phyloP scores from a whole-genome alignment of 2,888 invertebrate genomes.

The Drosophila mettleri region DNA sequence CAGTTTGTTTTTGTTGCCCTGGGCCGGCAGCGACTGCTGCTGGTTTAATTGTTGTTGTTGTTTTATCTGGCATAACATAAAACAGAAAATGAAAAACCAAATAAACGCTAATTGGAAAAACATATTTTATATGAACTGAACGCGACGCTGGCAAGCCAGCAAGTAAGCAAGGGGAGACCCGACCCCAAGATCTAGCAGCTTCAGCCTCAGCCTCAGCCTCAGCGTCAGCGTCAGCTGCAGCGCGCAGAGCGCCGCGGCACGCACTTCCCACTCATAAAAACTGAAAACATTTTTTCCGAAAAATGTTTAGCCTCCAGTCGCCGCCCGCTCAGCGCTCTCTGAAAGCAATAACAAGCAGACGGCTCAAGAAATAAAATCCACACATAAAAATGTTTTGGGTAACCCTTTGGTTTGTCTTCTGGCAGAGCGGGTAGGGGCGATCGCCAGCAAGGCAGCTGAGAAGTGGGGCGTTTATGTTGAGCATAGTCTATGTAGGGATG shows the following conservation, averaged over 20 bases:
- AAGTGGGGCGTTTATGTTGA: conserved; percentile 21
- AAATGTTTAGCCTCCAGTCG: conserved; percentile 34
- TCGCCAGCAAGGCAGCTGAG: conserved; percentile 12
- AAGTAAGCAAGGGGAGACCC: neutral
- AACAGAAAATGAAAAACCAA: conserved; percentile 80
- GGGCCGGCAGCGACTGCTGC: conserved; percentile 32
- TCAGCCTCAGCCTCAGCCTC: too few relatives aligned
- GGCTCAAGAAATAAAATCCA: conserved; percentile 65
- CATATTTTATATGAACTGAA: conserved; percentile 76
- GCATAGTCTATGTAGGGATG: neutral
- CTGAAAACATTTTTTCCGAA: conserved; percentile 69
- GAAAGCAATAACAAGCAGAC: conserved; percentile 58
- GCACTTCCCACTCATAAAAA: conserved; percentile 79
- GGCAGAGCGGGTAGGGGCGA: conserved; percentile 16
- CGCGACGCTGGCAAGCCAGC: neutral
- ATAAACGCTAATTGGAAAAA: conserved; percentile 81
- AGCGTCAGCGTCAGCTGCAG: conserved; percentile 19
- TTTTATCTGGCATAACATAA: conserved; percentile 70
- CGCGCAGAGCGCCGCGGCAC: conserved; percentile 47
- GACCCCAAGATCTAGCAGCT: conserved; percentile 31
- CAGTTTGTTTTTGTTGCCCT: conserved; percentile 39
- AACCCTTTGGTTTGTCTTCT: conserved; percentile 63
- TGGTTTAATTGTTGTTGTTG: conserved; percentile 44
- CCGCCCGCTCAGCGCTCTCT: neutral
- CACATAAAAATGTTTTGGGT: conserved; percentile 71